Percentiles rank a stretch among this genome's conserved stretches.
These are phyloP conservation scores for Nestor notabilis DNA, from an alignment of 2,113 vertebrate species.

Conservation along the genomic window DNA sequence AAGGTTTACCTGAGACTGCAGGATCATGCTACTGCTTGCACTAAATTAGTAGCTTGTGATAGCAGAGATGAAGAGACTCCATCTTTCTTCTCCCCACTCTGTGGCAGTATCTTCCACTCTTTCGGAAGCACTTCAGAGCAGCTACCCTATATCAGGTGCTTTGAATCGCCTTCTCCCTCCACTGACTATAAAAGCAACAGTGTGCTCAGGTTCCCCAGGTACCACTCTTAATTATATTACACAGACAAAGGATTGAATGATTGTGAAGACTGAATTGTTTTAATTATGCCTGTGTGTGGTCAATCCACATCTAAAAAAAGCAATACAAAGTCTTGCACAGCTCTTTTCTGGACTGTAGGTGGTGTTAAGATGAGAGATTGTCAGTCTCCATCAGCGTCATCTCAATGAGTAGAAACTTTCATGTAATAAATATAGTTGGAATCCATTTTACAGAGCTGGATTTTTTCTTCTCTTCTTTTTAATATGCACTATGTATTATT, in stretches of 20 bases:
- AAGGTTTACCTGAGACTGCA: background rate
- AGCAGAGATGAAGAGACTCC: background rate
- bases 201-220: background rate
- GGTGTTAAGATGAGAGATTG: background rate
- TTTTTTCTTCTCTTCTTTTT: background rate
- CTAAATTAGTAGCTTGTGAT: background rate
- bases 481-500: background rate
- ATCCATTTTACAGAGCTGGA: fast-evolving
- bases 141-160: background rate
- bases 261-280: background rate
- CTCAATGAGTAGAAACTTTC: background rate
- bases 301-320: background rate
- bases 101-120: background rate
- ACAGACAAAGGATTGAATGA: background rate
- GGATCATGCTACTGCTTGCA: background rate
- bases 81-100: background rate
- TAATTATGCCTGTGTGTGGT: background rate
- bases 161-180: background rate
- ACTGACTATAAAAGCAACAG: background rate
- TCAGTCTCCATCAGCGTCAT: background rate
- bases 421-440: background rate
- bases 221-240: background rate
- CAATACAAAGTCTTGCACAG: background rate
- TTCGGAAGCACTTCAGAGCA: fast-evolving
- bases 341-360: background rate